phyloP scores from a whole-genome alignment of 2,113 vertebrate species.

The Pica pica region DNA sequence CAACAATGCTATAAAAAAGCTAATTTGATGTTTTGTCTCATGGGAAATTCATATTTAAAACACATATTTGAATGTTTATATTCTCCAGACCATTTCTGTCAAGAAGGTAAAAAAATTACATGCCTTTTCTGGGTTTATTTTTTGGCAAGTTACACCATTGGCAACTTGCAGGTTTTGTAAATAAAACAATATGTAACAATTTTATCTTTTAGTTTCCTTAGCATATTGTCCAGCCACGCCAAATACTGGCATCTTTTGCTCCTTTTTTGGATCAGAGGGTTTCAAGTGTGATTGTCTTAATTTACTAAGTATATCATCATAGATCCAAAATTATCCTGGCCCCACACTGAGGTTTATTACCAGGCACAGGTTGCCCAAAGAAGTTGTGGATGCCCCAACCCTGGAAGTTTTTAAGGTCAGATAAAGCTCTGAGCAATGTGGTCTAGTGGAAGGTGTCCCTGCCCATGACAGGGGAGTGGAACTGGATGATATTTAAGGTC shows the following conservation, averaged over 20 bases:
- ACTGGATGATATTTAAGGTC: background rate
- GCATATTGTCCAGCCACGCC: background rate
- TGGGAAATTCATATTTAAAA: background rate
- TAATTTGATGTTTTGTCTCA: constrained; percentile 6
- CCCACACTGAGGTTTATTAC: background rate
- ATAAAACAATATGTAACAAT: background rate
- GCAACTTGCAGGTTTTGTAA: background rate
- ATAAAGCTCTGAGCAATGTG: background rate
- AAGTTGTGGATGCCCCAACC: background rate
- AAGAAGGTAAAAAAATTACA: background rate
- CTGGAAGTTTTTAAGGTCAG: background rate
- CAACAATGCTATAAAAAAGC: background rate
- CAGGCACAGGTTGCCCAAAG: background rate
- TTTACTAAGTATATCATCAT: background rate
- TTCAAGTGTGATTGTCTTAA: background rate
- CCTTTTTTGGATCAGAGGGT: background rate
- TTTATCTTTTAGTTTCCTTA: background rate
- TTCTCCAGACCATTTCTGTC: background rate
- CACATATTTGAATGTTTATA: background rate
- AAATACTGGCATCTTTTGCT: background rate
- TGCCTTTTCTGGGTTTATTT: background rate
- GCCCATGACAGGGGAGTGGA: no score
- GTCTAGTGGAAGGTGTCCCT: background rate
- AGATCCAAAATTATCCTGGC: background rate
- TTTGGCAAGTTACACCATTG: background rate